Conservation (phyloP, 1,140 invertebrate genomes). For the Bombus turneri region DNA sequence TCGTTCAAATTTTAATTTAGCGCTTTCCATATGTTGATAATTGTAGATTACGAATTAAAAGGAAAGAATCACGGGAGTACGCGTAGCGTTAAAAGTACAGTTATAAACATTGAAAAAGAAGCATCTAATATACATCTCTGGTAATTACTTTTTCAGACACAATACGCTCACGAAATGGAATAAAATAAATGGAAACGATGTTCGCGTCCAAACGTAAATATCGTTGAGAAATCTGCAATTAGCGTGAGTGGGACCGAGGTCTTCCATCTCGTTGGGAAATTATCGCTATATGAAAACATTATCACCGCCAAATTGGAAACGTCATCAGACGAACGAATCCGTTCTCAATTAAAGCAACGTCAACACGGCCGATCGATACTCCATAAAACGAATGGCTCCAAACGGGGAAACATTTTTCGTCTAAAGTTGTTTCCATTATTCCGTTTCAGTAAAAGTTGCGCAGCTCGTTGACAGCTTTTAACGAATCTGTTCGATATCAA, state of each 20-base stretch:
- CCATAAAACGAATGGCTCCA: constrained; percentile 9
- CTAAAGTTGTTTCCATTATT: constrained; percentile 9
- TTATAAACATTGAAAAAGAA: not conserved
- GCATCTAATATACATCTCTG: not conserved
- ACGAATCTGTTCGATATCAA: constrained; percentile 9
- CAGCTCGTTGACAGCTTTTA: not conserved
- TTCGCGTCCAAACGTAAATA: not conserved
- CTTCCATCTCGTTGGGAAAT: not conserved
- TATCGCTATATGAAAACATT: constrained; percentile 1
- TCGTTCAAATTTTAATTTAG: no score
- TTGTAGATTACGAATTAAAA: no score
- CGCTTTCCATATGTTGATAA: no score
- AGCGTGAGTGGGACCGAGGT: not conserved
- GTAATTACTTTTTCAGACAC: not conserved
- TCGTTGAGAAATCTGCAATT: constrained; percentile 18
- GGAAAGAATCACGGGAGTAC: no score
- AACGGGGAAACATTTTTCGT: not conserved
- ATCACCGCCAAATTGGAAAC: constrained; percentile 15
- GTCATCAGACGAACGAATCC: constrained; percentile 15
- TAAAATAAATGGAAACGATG: not conserved
- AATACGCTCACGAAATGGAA: not conserved
- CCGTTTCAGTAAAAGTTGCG: not conserved
- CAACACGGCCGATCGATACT: constrained; percentile 16
- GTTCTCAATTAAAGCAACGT: constrained; percentile 21
- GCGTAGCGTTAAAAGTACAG: no score